These are phyloP conservation scores for Hassar affinis DNA, from an alignment of 2,113 vertebrate species.

Conservation along the genomic window DNA sequence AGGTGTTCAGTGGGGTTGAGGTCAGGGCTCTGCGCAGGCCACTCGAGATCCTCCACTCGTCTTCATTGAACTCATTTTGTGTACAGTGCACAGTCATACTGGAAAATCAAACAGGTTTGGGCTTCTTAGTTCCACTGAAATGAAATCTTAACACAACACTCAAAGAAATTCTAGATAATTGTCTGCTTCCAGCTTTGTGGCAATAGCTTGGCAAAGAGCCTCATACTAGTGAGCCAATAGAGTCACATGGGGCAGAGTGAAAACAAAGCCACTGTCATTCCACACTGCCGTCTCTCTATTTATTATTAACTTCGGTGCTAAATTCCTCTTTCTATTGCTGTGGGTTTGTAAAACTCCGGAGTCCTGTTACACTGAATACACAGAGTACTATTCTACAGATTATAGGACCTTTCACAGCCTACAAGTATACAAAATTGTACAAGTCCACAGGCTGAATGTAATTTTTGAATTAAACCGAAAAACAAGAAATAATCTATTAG, in stretches of 20 bases:
- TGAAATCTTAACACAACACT: background rate
- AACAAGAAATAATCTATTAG: too few species aligned
- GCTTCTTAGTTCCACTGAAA: background rate
- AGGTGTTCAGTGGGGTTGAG: background rate
- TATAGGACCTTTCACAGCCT: too few species aligned
- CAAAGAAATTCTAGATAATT: background rate
- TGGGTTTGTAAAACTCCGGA: background rate
- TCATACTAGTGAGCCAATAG: background rate
- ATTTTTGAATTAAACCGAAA: too few species aligned
- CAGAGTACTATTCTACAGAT: background rate
- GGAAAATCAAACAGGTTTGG: background rate
- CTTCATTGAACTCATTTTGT: background rate
- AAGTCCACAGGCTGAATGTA: too few species aligned
- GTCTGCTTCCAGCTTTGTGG: background rate
- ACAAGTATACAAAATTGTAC: too few species aligned
- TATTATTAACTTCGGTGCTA: background rate
- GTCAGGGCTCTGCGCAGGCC: background rate
- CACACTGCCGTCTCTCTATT: background rate
- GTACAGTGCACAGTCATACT: background rate
- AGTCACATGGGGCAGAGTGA: too few species aligned
- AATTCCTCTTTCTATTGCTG: background rate
- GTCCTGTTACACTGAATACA: background rate
- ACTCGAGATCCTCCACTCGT: background rate
- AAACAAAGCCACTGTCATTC: background rate
- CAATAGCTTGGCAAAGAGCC: background rate